These are phyloP conservation scores for Folsomia candida DNA, from an alignment of 2,888 invertebrate species.

Conservation along the genomic window DNA sequence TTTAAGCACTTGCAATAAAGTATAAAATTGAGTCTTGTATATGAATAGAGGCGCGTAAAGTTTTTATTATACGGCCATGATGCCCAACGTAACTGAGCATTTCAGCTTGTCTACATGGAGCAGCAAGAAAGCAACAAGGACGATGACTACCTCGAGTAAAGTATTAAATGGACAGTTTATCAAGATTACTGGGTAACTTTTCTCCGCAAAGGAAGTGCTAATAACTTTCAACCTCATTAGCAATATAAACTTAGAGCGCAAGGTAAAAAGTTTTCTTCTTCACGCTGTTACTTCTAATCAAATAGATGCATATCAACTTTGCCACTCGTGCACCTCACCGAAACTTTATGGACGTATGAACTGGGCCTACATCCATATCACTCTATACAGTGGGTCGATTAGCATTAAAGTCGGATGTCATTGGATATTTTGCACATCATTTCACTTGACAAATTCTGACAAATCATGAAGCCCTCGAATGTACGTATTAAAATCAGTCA, in stretches of 20 bases:
- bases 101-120: neutral
- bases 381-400: neutral
- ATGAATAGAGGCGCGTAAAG: neutral
- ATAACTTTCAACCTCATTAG: conserved; percentile 40
- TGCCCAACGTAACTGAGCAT: neutral
- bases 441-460: no score
- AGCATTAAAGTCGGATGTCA: neutral
- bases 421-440: neutral
- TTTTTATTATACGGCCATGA: neutral
- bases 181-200: neutral
- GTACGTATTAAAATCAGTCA: neutral
- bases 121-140: conserved; percentile 1
- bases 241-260: conserved; percentile 26
- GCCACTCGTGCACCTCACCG: neutral
- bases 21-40: no score
- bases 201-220: conserved; percentile 18
- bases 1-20: neutral
- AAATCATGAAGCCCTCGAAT: neutral
- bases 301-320: neutral
- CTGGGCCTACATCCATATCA: neutral
- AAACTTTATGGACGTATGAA: no score
- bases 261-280: neutral
- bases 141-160: neutral
- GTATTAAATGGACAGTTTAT: neutral
- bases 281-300: neutral